Evolutionary conservation across 2,113 vertebrate genomes (phyloP).

Genomic region (Turdus rufiventris): DNA sequence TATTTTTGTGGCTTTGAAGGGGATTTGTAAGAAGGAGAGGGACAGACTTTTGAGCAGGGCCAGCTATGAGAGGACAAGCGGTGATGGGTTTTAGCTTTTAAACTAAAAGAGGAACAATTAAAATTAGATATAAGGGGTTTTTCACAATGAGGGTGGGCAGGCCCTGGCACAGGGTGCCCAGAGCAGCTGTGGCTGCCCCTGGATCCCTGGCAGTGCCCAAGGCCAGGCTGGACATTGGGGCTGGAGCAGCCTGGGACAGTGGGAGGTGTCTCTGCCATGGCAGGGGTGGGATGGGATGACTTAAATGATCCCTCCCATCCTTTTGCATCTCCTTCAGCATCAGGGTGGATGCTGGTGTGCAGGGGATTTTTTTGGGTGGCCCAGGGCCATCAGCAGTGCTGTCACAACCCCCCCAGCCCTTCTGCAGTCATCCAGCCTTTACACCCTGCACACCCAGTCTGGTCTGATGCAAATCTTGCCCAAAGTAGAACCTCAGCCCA

Average conservation of each 20-base stretch:
- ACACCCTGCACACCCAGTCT: neutral
- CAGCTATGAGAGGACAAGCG: neutral
- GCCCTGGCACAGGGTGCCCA: neutral
- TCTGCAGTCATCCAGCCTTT: neutral
- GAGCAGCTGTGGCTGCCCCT: neutral
- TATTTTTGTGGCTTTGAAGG: neutral
- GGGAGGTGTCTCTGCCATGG: neutral
- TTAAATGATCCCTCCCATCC: too few relatives aligned
- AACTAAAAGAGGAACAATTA: neutral
- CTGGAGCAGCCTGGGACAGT: neutral
- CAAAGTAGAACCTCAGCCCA: neutral
- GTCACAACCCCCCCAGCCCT: neutral
- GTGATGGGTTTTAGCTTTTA: neutral
- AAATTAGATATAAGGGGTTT: neutral
- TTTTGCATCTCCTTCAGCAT: neutral
- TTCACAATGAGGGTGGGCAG: fast-evolving
- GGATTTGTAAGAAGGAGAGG: neutral
- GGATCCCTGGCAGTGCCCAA: neutral
- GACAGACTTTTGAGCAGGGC: neutral
- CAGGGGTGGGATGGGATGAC: neutral
- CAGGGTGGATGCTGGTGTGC: neutral
- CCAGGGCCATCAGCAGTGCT: neutral
- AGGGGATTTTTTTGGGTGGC: neutral
- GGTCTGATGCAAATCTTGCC: neutral
- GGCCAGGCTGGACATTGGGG: neutral